Percentiles rank a stretch among this genome's conserved stretches.
These are phyloP conservation scores for Luffia ferchaultella DNA, from an alignment of 2,888 invertebrate genomes.

Conservation along the genomic window DNA sequence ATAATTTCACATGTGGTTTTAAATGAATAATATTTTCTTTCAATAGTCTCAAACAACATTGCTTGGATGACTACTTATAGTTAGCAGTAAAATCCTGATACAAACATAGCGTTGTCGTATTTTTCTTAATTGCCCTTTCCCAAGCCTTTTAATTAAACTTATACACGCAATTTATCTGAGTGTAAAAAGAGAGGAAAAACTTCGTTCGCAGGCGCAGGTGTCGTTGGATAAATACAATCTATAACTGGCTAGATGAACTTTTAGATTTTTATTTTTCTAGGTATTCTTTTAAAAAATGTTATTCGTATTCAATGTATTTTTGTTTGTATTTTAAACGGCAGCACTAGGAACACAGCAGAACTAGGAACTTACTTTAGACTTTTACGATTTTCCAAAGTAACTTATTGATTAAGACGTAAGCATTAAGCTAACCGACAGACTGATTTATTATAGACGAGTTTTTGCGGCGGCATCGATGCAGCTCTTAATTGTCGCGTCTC, in stretches of 20 bases:
- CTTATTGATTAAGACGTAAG: not conserved
- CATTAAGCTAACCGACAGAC: slow-evolving; percentile 10
- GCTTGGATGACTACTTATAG: no score
- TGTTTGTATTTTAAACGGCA: no score
- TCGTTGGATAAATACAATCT: not conserved
- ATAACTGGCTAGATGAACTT: not conserved
- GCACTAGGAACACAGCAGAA: no score
- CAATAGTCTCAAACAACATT: no score
- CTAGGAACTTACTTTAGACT: no score
- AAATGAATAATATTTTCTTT: no score
- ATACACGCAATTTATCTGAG: slow-evolving; percentile 10
- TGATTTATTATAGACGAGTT: slow-evolving; percentile 4
- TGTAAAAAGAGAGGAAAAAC: slow-evolving; percentile 1
- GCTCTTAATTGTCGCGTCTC: slow-evolving; percentile 16
- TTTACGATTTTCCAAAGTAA: no score
- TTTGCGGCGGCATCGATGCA: not conserved
- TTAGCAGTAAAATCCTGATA: no score
- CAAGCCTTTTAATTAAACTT: slow-evolving; percentile 9
- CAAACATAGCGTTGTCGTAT: not conserved
- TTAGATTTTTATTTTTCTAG: not conserved
- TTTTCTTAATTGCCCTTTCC: not conserved
- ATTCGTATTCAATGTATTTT: no score
- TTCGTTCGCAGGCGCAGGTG: not conserved
- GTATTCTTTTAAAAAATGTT: no score
- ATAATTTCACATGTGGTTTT: no score